Evolutionary conservation across 2,797 vertebrate genomes (phyloP), one percentile per base, ranked within the genome.

Genomic region (Rhinophrynus dorsalis): DNA sequence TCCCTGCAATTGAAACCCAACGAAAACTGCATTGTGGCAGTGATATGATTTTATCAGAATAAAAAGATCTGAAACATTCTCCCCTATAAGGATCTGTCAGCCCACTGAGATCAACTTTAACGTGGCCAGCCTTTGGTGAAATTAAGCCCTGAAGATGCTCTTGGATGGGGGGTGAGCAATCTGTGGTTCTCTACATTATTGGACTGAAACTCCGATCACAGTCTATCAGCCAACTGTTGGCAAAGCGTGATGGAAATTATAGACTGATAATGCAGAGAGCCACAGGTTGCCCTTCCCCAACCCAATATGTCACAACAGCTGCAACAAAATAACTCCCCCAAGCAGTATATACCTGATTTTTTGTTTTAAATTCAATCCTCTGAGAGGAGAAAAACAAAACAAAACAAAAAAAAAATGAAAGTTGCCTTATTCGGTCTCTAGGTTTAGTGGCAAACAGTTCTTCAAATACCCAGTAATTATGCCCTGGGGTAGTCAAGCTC

Each of bases 231-330:
- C n/a, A n/a, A n/a, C n/a, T n/a, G n/a, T n/a, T n/a, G n/a, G n/a
- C n/a, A n/a, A n/a, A n/a, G n/a, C n/a, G n/a, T n/a, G n/a, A n/a
- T n/a, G n/a, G n/a, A n/a, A n/a, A n/a, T n/a, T n/a, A n/a, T n/a
- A n/a, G n/a, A n/a, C n/a, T n/a, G n/a, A n/a, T n/a, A n/a, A n/a
- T n/a, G n/a, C n/a, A n/a, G n/a, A n/a, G n/a, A n/a, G n/a, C n/a
- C n/a, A n/a, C n/a, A n/a, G n/a, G n/a, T n/a, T n/a, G n/a, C n/a
- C n/a, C n/a, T n/a, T n/a, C n/a, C n/a, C n/a, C n/a, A n/a, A n/a
- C 40, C 21, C 40, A 65, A 44, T 21, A 33, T 26, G 47, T 64
- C 68, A 72, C 60, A 24, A 60, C 68, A 69, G 57, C 60, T 59
- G 33, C 45, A 71, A 56, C 52, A 61, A 37, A 64, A 59, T 45